Evolutionary conservation across 2,113 vertebrate genomes (phyloP).

Genomic region (Lepisosteus osseus): DNA sequence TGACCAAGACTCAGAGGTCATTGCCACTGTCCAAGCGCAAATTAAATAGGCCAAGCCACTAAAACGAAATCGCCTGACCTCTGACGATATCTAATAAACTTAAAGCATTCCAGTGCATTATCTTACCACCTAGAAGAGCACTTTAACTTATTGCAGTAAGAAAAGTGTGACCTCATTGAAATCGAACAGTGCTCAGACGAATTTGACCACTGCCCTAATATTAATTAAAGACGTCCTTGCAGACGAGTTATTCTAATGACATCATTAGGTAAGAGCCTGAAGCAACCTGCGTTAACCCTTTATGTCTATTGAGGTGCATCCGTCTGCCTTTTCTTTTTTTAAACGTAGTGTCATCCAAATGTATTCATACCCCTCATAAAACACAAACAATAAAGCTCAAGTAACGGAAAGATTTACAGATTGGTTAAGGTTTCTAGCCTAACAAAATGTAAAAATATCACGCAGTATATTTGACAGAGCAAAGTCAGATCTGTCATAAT

Average conservation of each 20-base stretch:
- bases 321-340: constrained; percentile 45
- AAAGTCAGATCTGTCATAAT: too few species aligned
- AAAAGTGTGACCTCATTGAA: constrained; percentile 56
- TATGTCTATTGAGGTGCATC: constrained; percentile 41
- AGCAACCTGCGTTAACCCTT: neutral
- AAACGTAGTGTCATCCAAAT: constrained; percentile 24
- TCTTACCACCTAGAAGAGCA: constrained; percentile 51
- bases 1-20: neutral
- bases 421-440: too few species aligned
- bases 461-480: too few species aligned
- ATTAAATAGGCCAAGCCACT: constrained; percentile 28
- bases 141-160: constrained; percentile 65
- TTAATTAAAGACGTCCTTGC: constrained; percentile 21
- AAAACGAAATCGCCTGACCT: constrained; percentile 61
- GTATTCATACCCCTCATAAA: neutral
- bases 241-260: neutral
- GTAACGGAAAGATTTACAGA: too few species aligned
- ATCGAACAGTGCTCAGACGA: constrained; percentile 43
- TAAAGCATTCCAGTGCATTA: constrained; percentile 65
- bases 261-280: constrained; percentile 7
- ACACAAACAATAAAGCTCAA: too few species aligned
- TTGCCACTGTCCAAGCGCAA: neutral
- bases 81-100: constrained; percentile 74
- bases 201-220: constrained; percentile 39
- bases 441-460: too few species aligned